Conservation (phyloP, 2,888 invertebrate species). For the Diaprepes abbreviatus region DNA sequence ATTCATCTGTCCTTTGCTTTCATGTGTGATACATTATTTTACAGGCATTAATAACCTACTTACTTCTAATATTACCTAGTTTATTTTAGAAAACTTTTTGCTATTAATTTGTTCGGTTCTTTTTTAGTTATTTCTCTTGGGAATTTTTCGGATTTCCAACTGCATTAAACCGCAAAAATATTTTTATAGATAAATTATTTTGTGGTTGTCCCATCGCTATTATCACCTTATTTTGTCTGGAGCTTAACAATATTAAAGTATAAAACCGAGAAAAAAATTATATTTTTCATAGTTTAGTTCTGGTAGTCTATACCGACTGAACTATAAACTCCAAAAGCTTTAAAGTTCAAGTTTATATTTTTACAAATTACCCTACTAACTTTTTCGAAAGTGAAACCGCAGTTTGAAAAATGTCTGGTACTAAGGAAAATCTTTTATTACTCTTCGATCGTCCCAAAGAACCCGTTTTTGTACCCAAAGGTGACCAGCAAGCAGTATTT, state of each 20-base stretch:
- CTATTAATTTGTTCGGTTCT: too few relatives aligned
- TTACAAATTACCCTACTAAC: too few relatives aligned
- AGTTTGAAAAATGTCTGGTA: constrained; percentile 11
- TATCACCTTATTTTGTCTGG: neutral
- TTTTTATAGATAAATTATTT: neutral
- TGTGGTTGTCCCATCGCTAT: neutral
- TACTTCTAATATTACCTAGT: too few relatives aligned
- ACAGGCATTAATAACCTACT: too few relatives aligned
- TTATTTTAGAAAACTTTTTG: too few relatives aligned
- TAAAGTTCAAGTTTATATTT: too few relatives aligned
- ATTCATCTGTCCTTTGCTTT: too few relatives aligned
- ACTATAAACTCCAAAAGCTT: neutral
- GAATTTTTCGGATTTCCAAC: neutral
- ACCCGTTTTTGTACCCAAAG: constrained; percentile 83
- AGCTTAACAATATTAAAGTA: neutral
- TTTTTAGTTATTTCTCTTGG: neutral
- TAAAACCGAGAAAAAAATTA: neutral
- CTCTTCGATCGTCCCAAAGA: constrained; percentile 83
- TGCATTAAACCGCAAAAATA: neutral
- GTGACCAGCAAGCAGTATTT: constrained; percentile 74
- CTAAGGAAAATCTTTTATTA: constrained; percentile 72
- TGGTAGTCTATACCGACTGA: neutral
- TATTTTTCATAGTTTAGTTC: neutral
- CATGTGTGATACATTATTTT: too few relatives aligned
- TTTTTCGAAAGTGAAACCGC: too few relatives aligned